Evolutionary conservation across 2,888 invertebrate genomes (phyloP), one percentile per base, ranked within the genome.

Genomic region (Apamea monoglypha): DNA sequence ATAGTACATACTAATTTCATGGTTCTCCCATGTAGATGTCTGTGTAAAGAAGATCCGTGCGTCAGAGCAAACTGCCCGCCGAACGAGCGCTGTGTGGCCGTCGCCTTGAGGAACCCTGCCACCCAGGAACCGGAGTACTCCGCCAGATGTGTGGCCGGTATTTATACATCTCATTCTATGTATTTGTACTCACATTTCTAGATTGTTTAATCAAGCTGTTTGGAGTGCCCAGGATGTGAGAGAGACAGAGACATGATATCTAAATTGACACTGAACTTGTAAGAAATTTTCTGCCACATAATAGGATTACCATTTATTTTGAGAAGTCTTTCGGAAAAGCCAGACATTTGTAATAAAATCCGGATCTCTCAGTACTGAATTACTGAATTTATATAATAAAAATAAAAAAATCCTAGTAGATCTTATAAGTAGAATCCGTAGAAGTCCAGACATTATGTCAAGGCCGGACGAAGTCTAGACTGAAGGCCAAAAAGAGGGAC

Each of bases 61-160:
- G 96, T 97, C 59, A 93, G 93, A 16, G 94, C 97, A 63, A 89
- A 91, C 16, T 99, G 99, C 90, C 96, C 97, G 0, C 96, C 97
- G n/a, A 97, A 96, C n/a, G 97, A 98, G 74, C 97, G 97, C 81
- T 99, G 99, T 92, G 97, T 97, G 10, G 97, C 98, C 12, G 97
- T 98, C 74, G 94, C 97, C 1, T 95, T 97, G 90, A 92, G 94
- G 80, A 91, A 96, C 88, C 88, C 92, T 0, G 68, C 89, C 80
- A 87, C 95, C 71, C 80, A 94, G 91, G 86, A 94, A 70, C 82
- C 94, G 89, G 72, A 92, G 70, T 98, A 97, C 92, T 94, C 97
- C 12, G 91, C 89, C 10, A 86, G 68, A 44, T 92, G 92, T 74
- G 82, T 86, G 36, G 69, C 80, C 78, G 88, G 90, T 90, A 79